Evolutionary conservation across 2,888 invertebrate species (phyloP).

Genomic region (Biston betularia): DNA sequence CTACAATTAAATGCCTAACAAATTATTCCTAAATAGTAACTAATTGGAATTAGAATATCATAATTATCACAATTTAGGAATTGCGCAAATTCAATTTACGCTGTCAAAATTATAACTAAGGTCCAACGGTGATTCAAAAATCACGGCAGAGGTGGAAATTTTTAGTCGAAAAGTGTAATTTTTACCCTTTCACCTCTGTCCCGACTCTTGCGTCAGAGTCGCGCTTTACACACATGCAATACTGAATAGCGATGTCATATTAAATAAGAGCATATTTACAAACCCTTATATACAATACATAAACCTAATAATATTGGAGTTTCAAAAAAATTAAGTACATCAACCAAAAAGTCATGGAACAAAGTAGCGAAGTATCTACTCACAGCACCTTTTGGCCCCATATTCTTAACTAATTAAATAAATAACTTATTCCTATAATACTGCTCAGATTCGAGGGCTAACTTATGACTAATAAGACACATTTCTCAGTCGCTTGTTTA

Average conservation of each 20-base stretch:
- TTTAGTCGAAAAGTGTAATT: background rate
- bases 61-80: slow-evolving; percentile 84
- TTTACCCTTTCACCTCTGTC: background rate
- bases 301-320: slow-evolving; percentile 26
- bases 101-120: slow-evolving; percentile 47
- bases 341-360: slow-evolving; percentile 68
- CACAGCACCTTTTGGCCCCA: slow-evolving; percentile 82
- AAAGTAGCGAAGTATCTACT: slow-evolving; percentile 55
- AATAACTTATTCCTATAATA: slow-evolving; percentile 75
- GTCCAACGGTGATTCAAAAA: background rate
- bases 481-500: slow-evolving; percentile 49
- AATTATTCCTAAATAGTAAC: slow-evolving; percentile 52
- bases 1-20: slow-evolving; percentile 42
- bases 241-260: slow-evolving; percentile 64
- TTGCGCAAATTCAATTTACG: slow-evolving; percentile 68
- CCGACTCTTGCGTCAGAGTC: background rate
- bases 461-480: slow-evolving; percentile 51
- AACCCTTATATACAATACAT: slow-evolving; percentile 32
- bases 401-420: slow-evolving; percentile 61
- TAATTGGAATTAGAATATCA: slow-evolving; percentile 70
- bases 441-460: slow-evolving; percentile 65
- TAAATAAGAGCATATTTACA: slow-evolving; percentile 41
- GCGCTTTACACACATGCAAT: slow-evolving; percentile 49
- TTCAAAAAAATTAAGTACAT: slow-evolving; percentile 40
- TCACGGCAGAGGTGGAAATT: background rate